A percentile compares a stretch with the other conserved stretches of the same genome.
Conservation (phyloP, 2,888 invertebrate species). For the Tipula lateralis region DNA sequence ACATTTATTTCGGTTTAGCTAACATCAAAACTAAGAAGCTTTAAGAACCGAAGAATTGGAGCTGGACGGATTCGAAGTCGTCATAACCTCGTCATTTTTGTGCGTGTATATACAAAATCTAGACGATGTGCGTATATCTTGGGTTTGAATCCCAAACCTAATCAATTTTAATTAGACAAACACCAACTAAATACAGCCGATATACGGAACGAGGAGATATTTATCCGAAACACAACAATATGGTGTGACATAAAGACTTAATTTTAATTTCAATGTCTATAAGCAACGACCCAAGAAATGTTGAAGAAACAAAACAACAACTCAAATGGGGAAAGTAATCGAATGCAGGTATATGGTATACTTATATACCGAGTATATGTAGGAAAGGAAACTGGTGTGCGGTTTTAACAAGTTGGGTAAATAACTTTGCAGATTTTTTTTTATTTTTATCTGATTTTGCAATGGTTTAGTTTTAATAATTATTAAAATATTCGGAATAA, state of each 20-base stretch:
- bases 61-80: no score
- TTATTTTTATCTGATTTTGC: not conserved
- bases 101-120: no score
- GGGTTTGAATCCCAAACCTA: not conserved
- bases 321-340: not conserved
- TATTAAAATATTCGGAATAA: not conserved
- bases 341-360: conserved; percentile 24
- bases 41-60: no score
- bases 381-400: not conserved
- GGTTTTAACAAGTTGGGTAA: not conserved
- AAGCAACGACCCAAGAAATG: not conserved
- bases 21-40: no score
- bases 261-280: conserved; percentile 7
- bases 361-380: not conserved
- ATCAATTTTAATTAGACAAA: not conserved
- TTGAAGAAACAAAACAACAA: not conserved
- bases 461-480: not conserved
- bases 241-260: not conserved
- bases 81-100: no score
- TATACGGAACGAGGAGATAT: no score
- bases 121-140: not conserved
- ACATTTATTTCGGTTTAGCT: no score
- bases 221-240: not conserved
- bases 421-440: not conserved
- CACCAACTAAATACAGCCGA: no score